Percentiles rank a stretch among this genome's conserved stretches.
Conservation (phyloP, 2,888 invertebrate species). For the Marronus borbonicus region DNA sequence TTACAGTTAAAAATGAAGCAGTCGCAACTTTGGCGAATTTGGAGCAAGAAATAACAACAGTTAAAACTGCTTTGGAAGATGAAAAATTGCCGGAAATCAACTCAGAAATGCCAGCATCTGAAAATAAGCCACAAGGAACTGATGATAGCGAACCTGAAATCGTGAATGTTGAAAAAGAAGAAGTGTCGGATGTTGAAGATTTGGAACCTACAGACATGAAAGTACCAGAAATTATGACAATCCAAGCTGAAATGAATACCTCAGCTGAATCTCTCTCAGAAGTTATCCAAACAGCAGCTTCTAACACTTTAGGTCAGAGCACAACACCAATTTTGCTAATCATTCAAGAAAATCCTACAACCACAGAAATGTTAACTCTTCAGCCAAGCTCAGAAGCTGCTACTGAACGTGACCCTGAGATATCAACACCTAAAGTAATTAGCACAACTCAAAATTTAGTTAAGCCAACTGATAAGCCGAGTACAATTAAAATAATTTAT, state of each 20-base stretch:
- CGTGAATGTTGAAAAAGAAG: not conserved
- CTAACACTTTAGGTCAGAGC: conserved; percentile 15
- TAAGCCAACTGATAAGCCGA: conserved; percentile 18
- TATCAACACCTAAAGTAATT: not conserved
- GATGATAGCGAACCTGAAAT: too few species aligned
- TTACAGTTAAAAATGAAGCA: not conserved
- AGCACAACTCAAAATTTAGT: conserved; percentile 21
- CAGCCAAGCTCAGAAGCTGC: not conserved
- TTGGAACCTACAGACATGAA: not conserved
- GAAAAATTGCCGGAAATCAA: not conserved
- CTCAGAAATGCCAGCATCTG: not conserved
- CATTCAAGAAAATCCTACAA: conserved; percentile 44
- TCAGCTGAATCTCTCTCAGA: conserved; percentile 21
- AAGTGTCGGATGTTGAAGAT: not conserved
- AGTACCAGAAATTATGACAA: too few species aligned
- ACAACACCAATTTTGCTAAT: conserved; percentile 49
- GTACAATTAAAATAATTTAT: conserved; percentile 36
- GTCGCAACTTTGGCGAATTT: not conserved
- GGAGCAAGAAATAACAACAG: conserved; percentile 1
- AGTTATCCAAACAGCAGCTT: conserved; percentile 42
- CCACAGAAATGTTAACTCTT: not conserved
- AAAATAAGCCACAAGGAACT: not conserved
- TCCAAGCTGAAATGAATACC: not conserved
- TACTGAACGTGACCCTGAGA: not conserved
- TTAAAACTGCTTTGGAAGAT: not conserved